These are phyloP conservation scores for Oryzias dopingdopingensis DNA, from an alignment of 2,797 vertebrate genomes.

Conservation along the genomic window DNA sequence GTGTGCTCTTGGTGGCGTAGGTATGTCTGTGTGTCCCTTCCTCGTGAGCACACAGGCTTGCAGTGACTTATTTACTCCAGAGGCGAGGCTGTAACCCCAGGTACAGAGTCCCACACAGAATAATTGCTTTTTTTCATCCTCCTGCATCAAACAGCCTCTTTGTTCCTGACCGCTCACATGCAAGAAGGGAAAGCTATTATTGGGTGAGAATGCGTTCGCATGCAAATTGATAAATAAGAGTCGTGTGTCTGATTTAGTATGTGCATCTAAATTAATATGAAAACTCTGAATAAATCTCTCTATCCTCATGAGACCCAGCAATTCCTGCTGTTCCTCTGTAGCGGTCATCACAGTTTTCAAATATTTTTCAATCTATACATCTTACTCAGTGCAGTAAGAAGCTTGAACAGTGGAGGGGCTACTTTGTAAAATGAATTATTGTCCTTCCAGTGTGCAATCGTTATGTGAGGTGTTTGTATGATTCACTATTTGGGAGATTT, in stretches of 20 bases:
- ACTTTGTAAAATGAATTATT: too few species aligned
- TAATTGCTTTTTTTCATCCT: slow-evolving; percentile 69
- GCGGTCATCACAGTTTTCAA: too few species aligned
- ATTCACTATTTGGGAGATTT: too few species aligned
- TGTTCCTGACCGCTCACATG: slow-evolving; percentile 69
- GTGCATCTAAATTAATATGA: slow-evolving; percentile 25
- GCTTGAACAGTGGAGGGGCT: too few species aligned
- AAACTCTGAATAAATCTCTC: slow-evolving; percentile 9
- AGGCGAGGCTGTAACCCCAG: slow-evolving; percentile 69
- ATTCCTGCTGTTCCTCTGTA: background rate
- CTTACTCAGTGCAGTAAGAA: too few species aligned
- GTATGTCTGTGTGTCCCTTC: slow-evolving; percentile 17
- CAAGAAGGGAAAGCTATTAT: slow-evolving; percentile 67
- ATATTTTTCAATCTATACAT: too few species aligned
- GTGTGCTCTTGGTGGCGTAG: slow-evolving; percentile 32
- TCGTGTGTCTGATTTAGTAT: slow-evolving; percentile 28
- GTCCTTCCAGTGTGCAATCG: too few species aligned
- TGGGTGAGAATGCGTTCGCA: slow-evolving; percentile 49
- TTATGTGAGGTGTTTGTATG: too few species aligned
- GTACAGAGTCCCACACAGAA: slow-evolving; percentile 64
- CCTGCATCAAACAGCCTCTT: slow-evolving; percentile 61
- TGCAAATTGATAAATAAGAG: slow-evolving; percentile 61
- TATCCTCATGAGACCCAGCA: slow-evolving; percentile 6
- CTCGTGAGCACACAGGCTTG: slow-evolving; percentile 58
- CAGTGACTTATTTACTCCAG: slow-evolving; percentile 72